phyloP scores from a whole-genome alignment of 2,888 invertebrate genomes.

The Spisula subtruncata region DNA sequence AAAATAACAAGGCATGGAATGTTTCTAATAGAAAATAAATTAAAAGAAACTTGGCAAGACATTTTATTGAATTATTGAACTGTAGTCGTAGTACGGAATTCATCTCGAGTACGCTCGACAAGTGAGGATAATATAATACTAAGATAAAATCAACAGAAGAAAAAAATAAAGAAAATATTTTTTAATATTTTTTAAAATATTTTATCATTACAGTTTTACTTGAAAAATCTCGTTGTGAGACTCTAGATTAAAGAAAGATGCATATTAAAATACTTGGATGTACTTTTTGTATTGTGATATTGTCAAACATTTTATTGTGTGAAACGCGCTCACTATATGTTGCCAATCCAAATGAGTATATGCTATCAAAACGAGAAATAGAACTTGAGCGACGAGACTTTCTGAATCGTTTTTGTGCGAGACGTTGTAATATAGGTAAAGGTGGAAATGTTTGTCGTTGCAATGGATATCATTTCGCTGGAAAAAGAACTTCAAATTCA shows the following conservation, averaged over 20 bases:
- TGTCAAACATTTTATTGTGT: constrained; percentile 41
- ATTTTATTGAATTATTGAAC: constrained; percentile 8
- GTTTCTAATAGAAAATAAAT: background rate
- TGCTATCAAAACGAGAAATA: constrained; percentile 51
- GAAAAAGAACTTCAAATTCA: constrained; percentile 72
- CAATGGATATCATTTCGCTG: constrained; percentile 84
- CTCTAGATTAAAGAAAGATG: constrained; percentile 15
- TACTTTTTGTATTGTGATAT: constrained; percentile 44
- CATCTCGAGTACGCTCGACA: background rate
- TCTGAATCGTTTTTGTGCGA: constrained; percentile 74
- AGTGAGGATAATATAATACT: background rate
- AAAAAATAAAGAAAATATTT: constrained; percentile 2
- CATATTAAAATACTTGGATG: constrained; percentile 24
- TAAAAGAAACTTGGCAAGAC: background rate
- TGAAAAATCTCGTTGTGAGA: background rate
- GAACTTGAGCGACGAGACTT: constrained; percentile 57
- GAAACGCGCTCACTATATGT: constrained; percentile 45
- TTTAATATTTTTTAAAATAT: background rate
- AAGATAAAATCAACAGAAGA: background rate
- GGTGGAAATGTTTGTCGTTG: constrained; percentile 84
- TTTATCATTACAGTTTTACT: constrained; percentile 9
- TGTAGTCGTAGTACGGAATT: background rate
- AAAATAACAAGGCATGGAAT: constrained; percentile 10
- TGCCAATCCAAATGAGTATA: constrained; percentile 34
- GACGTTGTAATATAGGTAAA: constrained; percentile 76